Base-by-base conservation (phyloP, 2,888 invertebrate genomes). In the Megalurothrips usitatus region DNA sequence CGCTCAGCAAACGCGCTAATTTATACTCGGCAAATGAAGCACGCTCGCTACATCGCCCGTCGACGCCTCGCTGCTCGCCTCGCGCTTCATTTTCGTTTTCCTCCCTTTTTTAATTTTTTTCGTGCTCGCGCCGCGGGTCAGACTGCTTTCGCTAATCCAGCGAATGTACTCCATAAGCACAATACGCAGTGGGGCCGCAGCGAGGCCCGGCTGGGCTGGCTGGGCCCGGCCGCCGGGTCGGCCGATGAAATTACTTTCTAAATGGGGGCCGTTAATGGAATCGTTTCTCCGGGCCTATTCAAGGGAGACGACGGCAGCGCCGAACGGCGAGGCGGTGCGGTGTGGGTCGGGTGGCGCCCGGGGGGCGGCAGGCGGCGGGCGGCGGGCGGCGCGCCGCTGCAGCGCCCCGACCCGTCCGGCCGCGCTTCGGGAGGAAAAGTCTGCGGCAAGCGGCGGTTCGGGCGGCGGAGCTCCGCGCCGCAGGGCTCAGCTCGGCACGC, bases 201-300 rank as follows among this genome's bases (percentile, higher is more conserved):
- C 63, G 2, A 2, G 63, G 23, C 63, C n/a, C 63, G 12, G 63
- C 63, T n/a, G n/a, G 23, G 68, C 1, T 23, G 6, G 68, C 26
- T 23, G 6, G n/a, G 23, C 68, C 11, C 23, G 23, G 68, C 68
- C 68, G 26, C 1, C n/a, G 23, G 11, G 68, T 11, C 23, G 11
- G 68, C 11, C 23, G 68, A 68, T 68, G 68, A 68, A 68, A 68
- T 68, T 68, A 68, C 68, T 68, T 68, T 68, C 68, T 68, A 68
- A 68, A 68, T 68, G 68, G 26, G 23, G 11, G 68, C 68, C 68
- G 68, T 68, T 68, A 68, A 68, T 68, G 68, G 68, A 23, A 68
- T 68, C 68, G 68, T 17, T n/a, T 58, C 52, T 52, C 52, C 52
- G 52, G 14, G 26, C 11, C 68, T 23, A 68, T 68, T 68, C 68